These are phyloP conservation scores for Alauda arvensis DNA, from an alignment of 2,797 vertebrate species.

Conservation along the genomic window DNA sequence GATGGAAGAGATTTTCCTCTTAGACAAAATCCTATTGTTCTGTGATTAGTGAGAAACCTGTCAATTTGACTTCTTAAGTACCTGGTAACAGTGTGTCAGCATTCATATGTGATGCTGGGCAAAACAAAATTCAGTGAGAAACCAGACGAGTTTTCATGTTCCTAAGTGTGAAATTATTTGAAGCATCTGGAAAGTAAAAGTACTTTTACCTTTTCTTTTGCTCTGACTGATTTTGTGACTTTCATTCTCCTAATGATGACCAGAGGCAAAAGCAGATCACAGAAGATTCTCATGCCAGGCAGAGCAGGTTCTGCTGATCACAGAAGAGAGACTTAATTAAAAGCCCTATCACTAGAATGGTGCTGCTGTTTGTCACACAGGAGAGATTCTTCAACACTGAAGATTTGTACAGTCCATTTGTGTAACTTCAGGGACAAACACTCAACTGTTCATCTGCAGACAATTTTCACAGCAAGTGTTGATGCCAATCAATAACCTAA, in stretches of 20 bases:
- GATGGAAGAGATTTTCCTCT: neutral
- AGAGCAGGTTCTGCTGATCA: neutral
- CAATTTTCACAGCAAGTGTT: neutral
- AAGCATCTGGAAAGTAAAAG: neutral
- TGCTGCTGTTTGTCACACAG: neutral
- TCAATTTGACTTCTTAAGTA: neutral
- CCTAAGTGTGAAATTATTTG: neutral
- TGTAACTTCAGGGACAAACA: neutral
- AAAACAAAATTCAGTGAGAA: constrained; percentile 11
- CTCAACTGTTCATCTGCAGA: neutral
- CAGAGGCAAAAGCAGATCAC: neutral
- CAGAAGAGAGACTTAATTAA: constrained; percentile 1
- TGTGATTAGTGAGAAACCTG: neutral
- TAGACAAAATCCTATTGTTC: neutral
- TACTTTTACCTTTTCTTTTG: neutral
- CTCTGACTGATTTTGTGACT: neutral
- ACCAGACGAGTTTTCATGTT: neutral
- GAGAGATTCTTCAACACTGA: neutral
- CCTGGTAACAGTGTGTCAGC: neutral
- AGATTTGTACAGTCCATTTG: neutral
- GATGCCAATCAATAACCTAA: neutral
- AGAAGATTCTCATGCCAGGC: neutral
- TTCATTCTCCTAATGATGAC: constrained; percentile 15
- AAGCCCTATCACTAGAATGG: neutral
- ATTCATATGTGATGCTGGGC: neutral